phyloP scores from a whole-genome alignment of 1,140 invertebrate genomes.

The Ctenoplectra terminalis region DNA sequence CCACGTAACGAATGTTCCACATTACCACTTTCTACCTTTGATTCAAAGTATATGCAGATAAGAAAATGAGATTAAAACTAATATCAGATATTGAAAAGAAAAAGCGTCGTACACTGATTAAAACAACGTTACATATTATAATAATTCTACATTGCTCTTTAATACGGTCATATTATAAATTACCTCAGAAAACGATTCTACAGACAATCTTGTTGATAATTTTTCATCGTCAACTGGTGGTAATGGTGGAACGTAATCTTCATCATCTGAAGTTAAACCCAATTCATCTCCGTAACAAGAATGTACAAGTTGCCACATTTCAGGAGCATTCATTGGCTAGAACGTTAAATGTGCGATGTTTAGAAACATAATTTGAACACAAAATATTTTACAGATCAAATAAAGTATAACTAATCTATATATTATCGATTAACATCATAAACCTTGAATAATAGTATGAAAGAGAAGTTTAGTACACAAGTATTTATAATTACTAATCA shows the following conservation, averaged over 20 bases:
- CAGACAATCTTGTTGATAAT: slow-evolving; percentile 82
- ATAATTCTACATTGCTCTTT: not conserved
- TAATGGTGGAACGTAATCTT: slow-evolving; percentile 89
- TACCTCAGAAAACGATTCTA: slow-evolving; percentile 85
- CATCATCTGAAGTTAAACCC: slow-evolving; percentile 95
- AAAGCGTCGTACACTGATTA: not conserved
- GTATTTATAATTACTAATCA: not conserved
- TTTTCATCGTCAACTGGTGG: slow-evolving; percentile 84
- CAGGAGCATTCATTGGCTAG: slow-evolving; percentile 91
- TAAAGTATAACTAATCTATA: not conserved
- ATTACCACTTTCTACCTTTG: slow-evolving; percentile 66
- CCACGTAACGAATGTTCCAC: slow-evolving; percentile 65
- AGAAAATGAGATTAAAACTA: not conserved
- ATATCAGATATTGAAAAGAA: not conserved
- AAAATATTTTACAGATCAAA: not conserved
- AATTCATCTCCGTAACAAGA: slow-evolving; percentile 96
- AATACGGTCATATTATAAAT: not conserved
- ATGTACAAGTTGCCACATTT: slow-evolving; percentile 95
- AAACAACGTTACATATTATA: not conserved
- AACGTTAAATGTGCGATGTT: slow-evolving; percentile 61
- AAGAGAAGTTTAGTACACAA: not conserved
- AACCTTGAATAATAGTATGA: not conserved
- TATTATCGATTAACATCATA: no score
- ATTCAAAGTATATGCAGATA: slow-evolving; percentile 29
- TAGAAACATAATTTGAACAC: not conserved